Base-by-base conservation (phyloP, 2,888 invertebrate genomes). In the Hemaris fuciformis region DNA sequence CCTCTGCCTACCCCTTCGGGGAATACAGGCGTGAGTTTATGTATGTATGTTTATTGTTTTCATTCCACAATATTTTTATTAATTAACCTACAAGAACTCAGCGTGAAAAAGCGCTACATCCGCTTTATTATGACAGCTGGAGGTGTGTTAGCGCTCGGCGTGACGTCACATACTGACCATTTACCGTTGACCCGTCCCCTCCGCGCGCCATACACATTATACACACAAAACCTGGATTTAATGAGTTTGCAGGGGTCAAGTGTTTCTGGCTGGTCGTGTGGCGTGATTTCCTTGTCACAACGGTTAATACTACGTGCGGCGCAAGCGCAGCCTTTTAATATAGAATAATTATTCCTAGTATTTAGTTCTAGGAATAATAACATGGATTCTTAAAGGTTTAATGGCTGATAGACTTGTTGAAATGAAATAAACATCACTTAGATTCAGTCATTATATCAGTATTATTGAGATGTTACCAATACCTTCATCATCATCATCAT, bases 121-220 rank as follows among this genome's bases (percentile, higher is more conserved):
- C 58, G 77, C 70, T 76, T 25, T 0, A 61, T 45, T 45, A 20
- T 45, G 59, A 58, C 4, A 10, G 25, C 34, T 48, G 69, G 71
- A 77, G 77, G 77, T 74, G 77, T 77, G 77, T 66, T 65, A 68
- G 65, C 75, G 74, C 75, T 69, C 65, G 76, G 45, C 66, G 13
- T 76, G 76, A 77, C 76, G 76, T 75, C 65, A 66, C 43, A 22
- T 25, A 15, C 31, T 6, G 58, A 25, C 59, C 60, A 48, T 20
- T 18, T 25, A 34, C 56, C 15, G n/a, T 34, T 31, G 61, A 53
- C 10, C 53, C 41, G 7, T 48, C 10, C 41, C 48, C 41, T n/a
- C 20, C 13, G 18, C 13, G 10, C 23, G 6, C 25, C 25, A 8
- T 3, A 53, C 53, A 53, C 25, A 1, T 13, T 38, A 23, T 41